These are phyloP conservation scores for Oplegnathus fasciatus DNA, from an alignment of 2,113 vertebrate genomes.

Conservation along the genomic window DNA sequence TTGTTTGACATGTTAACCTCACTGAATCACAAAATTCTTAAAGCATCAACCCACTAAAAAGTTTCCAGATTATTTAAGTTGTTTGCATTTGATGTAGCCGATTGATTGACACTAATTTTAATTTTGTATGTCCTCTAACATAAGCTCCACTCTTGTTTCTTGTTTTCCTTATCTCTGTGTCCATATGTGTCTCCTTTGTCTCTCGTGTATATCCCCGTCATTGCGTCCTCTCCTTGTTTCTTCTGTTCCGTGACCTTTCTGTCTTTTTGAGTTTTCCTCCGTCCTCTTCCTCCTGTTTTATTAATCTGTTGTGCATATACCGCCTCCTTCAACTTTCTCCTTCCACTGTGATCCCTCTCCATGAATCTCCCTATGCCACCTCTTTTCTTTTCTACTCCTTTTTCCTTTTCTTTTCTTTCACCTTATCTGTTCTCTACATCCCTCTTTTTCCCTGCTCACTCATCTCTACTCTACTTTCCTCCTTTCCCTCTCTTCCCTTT, in stretches of 20 bases:
- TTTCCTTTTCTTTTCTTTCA: background rate
- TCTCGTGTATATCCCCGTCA: constrained; percentile 56
- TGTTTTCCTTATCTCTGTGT: constrained; percentile 76
- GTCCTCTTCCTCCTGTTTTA: constrained; percentile 25
- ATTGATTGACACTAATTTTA: constrained; percentile 23
- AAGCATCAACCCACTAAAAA: background rate
- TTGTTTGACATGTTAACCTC: background rate
- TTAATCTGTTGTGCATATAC: constrained; percentile 17
- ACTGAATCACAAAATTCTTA: background rate
- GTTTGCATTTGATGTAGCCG: background rate
- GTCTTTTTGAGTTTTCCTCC: constrained; percentile 65
- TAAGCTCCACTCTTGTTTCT: constrained; percentile 75
- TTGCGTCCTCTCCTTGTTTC: constrained; percentile 49
- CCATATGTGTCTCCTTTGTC: constrained; percentile 65
- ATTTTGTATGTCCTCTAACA: constrained; percentile 73
- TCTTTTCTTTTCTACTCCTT: background rate
- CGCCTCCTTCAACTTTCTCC: background rate
- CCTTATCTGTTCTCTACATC: background rate
- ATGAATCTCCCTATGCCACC: background rate
- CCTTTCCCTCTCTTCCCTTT: background rate
- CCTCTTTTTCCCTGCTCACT: background rate
- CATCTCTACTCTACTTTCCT: background rate
- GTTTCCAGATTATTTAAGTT: background rate
- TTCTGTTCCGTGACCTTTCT: constrained; percentile 58
- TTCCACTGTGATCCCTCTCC: background rate